Base-by-base conservation (phyloP, 2,113 vertebrate species). In the Melanocharis versteri region DNA sequence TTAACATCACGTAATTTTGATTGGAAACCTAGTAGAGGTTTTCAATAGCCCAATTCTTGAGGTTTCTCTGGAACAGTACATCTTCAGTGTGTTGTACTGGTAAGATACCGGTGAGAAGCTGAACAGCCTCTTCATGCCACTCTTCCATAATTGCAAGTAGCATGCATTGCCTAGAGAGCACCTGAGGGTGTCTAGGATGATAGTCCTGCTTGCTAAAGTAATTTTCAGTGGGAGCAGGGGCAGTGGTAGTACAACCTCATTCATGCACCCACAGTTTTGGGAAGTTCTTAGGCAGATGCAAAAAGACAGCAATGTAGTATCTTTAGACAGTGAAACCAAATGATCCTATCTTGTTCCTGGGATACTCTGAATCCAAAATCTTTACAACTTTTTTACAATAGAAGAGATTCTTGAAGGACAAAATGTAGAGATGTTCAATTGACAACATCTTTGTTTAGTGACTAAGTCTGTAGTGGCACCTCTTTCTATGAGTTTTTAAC, bases 181-280 rank as follows among this genome's bases (percentile, higher is more conserved):
- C 16, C 23, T 39, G 15, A 44, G 17, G 15, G 18, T 31, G 30
- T 10, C 20, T 58, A 33, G 13, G 40, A 27, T 14, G 18, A 15
- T 69, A 17, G 1, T 72, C 7, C 47, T 35, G 6, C 12, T 17
- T 42, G 6, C 5, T 19, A 17, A 62, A 69, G 12, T 11, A 31
- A 39, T 19, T 24, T 28, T 42, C 44, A 19, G 11, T n/a, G 3
- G 18, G 27, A 65, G 15, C 7, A 65, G 23, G 6, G 1, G 8
- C 31, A 24, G 19, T 11, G 9, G 9, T 27, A 14, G 6, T 10
- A 1, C 11, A 19, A 10, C 13, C 15, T 48, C 15, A 7, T 44
- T 23, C 23, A 61, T 28, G 6, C 1, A 13, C 7, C 3, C 1
- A 0, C 14, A 58, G 15, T 20, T 83, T 66, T 54, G 10, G 7